phyloP scores from a whole-genome alignment of 2,113 vertebrate species.

The Corythornis madagascariensis region DNA sequence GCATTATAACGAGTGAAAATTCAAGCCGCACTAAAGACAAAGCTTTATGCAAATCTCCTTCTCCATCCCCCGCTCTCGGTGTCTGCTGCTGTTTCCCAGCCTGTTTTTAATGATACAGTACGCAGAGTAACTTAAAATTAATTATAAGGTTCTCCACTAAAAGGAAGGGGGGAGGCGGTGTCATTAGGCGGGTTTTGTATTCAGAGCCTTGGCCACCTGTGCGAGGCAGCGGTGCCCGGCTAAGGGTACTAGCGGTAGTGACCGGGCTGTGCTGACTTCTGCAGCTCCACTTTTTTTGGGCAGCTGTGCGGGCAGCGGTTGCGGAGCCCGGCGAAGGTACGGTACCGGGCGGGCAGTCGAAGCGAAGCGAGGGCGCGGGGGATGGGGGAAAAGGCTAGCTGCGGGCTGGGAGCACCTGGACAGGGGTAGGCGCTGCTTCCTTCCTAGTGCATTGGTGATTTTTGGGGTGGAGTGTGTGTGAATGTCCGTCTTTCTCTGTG shows the following conservation, averaged over 20 bases:
- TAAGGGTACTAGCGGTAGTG: background rate
- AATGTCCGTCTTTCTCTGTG: too few relatives aligned
- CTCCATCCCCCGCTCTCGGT: background rate
- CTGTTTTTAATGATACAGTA: constrained; percentile 60
- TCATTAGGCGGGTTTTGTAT: constrained; percentile 50
- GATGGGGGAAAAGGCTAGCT: background rate
- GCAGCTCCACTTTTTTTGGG: background rate
- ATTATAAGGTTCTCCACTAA: constrained; percentile 70
- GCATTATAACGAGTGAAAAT: constrained; percentile 51
- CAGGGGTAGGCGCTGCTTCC: background rate
- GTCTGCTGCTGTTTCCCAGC: constrained; percentile 51
- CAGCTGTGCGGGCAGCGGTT: background rate
- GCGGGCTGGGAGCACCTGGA: background rate
- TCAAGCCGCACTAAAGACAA: constrained; percentile 56
- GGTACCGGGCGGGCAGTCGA: background rate
- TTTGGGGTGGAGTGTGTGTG: background rate
- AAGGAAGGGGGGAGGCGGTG: constrained; percentile 42
- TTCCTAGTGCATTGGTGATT: background rate
- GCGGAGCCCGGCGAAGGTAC: constrained; percentile 11
- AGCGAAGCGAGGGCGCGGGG: background rate
- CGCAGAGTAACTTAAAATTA: constrained; percentile 75
- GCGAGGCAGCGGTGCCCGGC: constrained; percentile 14
- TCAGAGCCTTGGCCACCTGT: constrained; percentile 76
- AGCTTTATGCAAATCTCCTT: constrained; percentile 74
- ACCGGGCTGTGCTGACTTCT: background rate